phyloP scores from a whole-genome alignment of 2,888 invertebrate species.

The Ariolimax columbianus region DNA sequence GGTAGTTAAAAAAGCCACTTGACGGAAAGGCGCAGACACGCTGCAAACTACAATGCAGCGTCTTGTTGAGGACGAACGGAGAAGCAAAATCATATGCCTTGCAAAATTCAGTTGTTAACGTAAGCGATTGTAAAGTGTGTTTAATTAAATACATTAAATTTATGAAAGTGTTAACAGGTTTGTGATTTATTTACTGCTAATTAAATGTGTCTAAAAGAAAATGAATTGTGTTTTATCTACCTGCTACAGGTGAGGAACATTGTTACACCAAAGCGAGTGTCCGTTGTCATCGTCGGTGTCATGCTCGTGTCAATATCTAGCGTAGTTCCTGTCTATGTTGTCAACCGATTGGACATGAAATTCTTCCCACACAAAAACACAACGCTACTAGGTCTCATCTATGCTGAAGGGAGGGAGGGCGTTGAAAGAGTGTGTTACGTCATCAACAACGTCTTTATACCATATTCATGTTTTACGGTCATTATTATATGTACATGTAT shows the following conservation, averaged over 20 bases:
- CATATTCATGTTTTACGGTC: not conserved
- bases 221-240: not conserved
- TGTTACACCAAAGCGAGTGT: not conserved
- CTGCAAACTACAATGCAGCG: too few relatives aligned
- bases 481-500: not conserved
- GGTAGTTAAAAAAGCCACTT: too few relatives aligned
- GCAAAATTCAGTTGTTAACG: too few relatives aligned
- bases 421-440: not conserved
- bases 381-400: not conserved
- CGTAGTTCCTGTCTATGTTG: not conserved
- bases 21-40: too few relatives aligned
- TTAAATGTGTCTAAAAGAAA: not conserved
- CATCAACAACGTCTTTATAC: not conserved
- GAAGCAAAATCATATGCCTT: too few relatives aligned
- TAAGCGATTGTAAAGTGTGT: too few relatives aligned
- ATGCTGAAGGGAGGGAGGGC: not conserved
- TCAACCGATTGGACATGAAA: not conserved
- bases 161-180: too few relatives aligned
- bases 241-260: not conserved
- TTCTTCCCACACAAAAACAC: not conserved
- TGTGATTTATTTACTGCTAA: too few relatives aligned
- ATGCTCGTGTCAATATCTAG: not conserved
- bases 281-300: not conserved
- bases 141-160: too few relatives aligned
- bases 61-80: too few relatives aligned